A percentile compares a stretch with the other conserved stretches of the same genome.
Conservation (phyloP, 35 echinoderm and acorn worm species). For the Apostichopus parvimensis region DNA sequence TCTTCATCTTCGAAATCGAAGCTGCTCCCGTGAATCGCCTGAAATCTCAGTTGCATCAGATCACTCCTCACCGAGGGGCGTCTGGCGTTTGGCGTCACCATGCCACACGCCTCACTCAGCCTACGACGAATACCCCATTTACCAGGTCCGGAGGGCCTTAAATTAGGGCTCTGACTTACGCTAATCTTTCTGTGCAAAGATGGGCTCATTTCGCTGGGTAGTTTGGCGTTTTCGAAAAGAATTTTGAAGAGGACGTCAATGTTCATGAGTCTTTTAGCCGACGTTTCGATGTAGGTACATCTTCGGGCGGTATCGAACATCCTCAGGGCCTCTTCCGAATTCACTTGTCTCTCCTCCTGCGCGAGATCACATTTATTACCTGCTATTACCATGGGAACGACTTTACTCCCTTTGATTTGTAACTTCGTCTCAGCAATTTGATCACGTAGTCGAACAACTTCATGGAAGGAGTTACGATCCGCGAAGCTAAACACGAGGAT, state of each 20-base stretch:
- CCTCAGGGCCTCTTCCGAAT: slow-evolving; percentile 73
- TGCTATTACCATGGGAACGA: slow-evolving; percentile 94
- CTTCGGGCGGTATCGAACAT: slow-evolving; percentile 67
- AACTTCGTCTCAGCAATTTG: slow-evolving; percentile 86
- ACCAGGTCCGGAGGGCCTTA: slow-evolving; percentile 66
- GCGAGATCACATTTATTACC: slow-evolving; percentile 93
- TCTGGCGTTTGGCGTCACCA: slow-evolving; percentile 85
- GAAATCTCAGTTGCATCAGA: slow-evolving; percentile 75
- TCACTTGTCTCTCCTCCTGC: slow-evolving; percentile 63
- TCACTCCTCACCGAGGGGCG: slow-evolving; percentile 90
- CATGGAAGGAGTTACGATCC: slow-evolving; percentile 80
- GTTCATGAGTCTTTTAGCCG: slow-evolving; percentile 88
- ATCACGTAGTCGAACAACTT: slow-evolving; percentile 79
- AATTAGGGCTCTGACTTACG: slow-evolving; percentile 75
- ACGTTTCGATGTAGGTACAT: slow-evolving; percentile 93
- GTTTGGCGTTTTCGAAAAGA: slow-evolving; percentile 94
- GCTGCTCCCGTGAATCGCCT: slow-evolving; percentile 73
- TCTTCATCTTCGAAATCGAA: slow-evolving; percentile 85
- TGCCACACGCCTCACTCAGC: slow-evolving; percentile 90
- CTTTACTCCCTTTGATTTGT: slow-evolving; percentile 67
- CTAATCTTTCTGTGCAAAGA: slow-evolving; percentile 95
- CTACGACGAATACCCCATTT: slow-evolving; percentile 77
- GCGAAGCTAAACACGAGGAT: slow-evolving; percentile 96
- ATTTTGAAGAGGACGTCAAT: slow-evolving; percentile 85
- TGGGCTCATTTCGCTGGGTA: slow-evolving; percentile 98